Evolutionary conservation across 2,888 invertebrate genomes (phyloP).

Genomic region (Cantharis nigra): DNA sequence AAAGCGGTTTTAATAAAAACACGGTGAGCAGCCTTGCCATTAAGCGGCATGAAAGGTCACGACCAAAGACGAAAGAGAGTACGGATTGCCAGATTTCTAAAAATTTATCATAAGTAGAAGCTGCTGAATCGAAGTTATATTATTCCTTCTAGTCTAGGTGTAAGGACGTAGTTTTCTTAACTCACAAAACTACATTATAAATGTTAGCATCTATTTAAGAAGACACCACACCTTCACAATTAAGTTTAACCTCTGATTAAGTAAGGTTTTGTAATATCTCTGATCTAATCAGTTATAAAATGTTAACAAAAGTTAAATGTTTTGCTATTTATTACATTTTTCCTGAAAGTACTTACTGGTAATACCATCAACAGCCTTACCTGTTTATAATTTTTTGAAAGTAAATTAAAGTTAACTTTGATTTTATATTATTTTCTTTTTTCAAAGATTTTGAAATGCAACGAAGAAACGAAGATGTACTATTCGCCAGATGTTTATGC

Average conservation of each 20-base stretch:
- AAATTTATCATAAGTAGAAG: not conserved
- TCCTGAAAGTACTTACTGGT: not conserved
- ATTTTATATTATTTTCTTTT: not conserved
- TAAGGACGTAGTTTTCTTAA: not conserved
- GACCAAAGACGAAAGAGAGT: not conserved
- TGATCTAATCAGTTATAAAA: constrained; percentile 2
- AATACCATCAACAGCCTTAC: not conserved
- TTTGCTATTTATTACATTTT: not conserved
- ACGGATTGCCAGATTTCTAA: not conserved
- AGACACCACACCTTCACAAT: not conserved
- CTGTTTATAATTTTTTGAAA: not conserved
- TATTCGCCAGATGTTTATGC: not conserved
- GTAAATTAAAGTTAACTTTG: not conserved
- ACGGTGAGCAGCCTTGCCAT: not conserved
- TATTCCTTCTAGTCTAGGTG: not conserved
- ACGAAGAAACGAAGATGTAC: not conserved
- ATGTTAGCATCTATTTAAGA: not conserved
- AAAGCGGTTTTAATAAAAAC: not conserved
- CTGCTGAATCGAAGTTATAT: not conserved
- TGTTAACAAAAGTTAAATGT: not conserved
- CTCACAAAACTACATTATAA: not conserved
- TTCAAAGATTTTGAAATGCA: not conserved
- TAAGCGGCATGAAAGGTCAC: not conserved
- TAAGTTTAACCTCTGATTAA: constrained; percentile 5
- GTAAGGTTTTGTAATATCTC: not conserved